Percentiles rank a stretch among this genome's conserved stretches.
Conservation (phyloP, 2,888 invertebrate genomes). For the Scaptomyza cyrtandrae region DNA sequence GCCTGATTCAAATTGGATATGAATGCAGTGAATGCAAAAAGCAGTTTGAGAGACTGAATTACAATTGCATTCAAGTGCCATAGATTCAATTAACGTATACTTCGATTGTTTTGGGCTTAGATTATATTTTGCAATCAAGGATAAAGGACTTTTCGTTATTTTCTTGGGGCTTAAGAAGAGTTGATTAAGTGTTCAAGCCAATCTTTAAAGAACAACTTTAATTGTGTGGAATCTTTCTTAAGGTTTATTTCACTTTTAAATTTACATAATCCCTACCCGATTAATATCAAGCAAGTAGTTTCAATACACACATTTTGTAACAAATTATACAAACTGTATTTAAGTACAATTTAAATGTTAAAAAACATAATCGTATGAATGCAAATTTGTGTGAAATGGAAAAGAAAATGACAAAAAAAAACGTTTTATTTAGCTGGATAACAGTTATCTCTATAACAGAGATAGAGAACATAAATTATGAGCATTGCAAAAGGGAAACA, state of each 20-base stretch:
- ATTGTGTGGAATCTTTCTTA: too few species aligned
- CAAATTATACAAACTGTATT: too few species aligned
- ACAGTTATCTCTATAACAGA: constrained; percentile 21
- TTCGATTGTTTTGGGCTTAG: neutral
- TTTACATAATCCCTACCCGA: too few species aligned
- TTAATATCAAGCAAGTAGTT: too few species aligned
- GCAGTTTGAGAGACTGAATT: constrained; percentile 16
- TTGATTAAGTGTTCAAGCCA: too few species aligned
- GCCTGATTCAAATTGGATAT: constrained; percentile 16
- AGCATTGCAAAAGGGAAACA: constrained; percentile 37
- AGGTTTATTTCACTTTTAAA: too few species aligned
- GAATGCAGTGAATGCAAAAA: constrained; percentile 37
- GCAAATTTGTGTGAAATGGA: constrained; percentile 11
- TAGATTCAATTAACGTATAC: constrained; percentile 9
- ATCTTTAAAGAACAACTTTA: too few species aligned
- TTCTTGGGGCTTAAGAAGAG: too few species aligned
- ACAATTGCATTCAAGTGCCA: constrained; percentile 10
- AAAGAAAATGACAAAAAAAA: neutral
- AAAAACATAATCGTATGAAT: constrained; percentile 32
- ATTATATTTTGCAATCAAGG: too few species aligned
- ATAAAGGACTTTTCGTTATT: too few species aligned
- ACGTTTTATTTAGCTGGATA: neutral
- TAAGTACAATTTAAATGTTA: too few species aligned
- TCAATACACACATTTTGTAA: too few species aligned
- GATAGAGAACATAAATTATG: constrained; percentile 53